A percentile compares a stretch with the other conserved stretches of the same genome.
Evolutionary conservation across 2,888 invertebrate genomes (phyloP).

Genomic region (Cephus runcator): DNA sequence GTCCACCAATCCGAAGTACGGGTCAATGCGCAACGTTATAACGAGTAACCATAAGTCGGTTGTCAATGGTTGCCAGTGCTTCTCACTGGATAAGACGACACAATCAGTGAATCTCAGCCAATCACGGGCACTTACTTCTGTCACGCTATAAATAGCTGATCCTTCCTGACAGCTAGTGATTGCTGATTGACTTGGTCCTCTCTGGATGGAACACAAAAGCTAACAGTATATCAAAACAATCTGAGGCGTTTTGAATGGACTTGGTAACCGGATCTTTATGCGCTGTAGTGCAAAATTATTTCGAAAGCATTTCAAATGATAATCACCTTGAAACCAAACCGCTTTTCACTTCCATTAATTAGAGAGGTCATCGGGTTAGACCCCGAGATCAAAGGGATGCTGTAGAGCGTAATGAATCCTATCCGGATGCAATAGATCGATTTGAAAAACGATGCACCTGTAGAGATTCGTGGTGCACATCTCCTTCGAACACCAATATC

Average conservation of each 20-base stretch:
- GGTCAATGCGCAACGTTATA: not conserved
- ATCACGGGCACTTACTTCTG: not conserved
- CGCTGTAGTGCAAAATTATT: not conserved
- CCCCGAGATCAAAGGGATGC: not conserved
- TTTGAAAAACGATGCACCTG: not conserved
- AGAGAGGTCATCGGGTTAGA: not conserved
- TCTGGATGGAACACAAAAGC: not conserved
- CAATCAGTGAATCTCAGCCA: not conserved
- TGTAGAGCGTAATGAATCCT: not conserved
- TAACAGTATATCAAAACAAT: not conserved
- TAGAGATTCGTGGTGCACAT: not conserved
- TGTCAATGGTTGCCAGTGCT: not conserved
- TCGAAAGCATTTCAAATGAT: not conserved
- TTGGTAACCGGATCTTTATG: not conserved
- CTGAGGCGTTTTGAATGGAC: not conserved
- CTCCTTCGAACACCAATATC: not conserved
- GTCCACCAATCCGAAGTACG: not conserved
- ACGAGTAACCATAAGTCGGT: not conserved
- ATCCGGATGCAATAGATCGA: not conserved
- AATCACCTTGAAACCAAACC: not conserved
- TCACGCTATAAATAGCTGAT: not conserved
- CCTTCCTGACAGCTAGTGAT: not conserved
- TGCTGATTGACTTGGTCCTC: not conserved
- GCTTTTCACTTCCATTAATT: not conserved
- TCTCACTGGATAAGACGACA: not conserved